phyloP scores from a whole-genome alignment of 2,888 invertebrate genomes.

The Trissoscelio sp. region DNA sequence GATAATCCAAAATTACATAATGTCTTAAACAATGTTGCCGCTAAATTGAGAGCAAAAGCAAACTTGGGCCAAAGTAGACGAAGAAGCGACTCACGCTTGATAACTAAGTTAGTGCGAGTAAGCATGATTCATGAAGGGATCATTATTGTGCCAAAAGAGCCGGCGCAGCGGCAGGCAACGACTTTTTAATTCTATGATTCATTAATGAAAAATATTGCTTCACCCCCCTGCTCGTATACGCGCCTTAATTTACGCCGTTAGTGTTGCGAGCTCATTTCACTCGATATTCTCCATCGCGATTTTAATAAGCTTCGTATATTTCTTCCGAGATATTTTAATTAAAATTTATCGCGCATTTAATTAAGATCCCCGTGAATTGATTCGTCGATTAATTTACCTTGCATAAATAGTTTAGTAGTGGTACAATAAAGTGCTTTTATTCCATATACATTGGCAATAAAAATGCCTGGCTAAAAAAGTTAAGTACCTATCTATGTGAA shows the following conservation, averaged over 20 bases:
- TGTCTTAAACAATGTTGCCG: conserved; percentile 53
- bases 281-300: conserved; percentile 31
- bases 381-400: conserved; percentile 31
- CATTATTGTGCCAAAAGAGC: conserved; percentile 61
- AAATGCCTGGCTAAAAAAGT: too few species aligned
- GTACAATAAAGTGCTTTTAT: neutral
- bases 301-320: conserved; percentile 52
- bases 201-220: conserved; percentile 60
- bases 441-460: too few species aligned
- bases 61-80: conserved; percentile 54
- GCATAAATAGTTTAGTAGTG: conserved; percentile 11
- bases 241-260: conserved; percentile 48
- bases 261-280: conserved; percentile 40
- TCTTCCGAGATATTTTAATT: conserved; percentile 52
- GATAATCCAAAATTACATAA: conserved; percentile 62
- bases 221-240: too few species aligned
- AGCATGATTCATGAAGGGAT: conserved; percentile 68
- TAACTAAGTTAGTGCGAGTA: conserved; percentile 64
- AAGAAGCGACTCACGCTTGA: conserved; percentile 54
- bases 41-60: conserved; percentile 61
- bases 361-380: conserved; percentile 45
- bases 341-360: conserved; percentile 46
- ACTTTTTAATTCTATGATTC: conserved; percentile 65
- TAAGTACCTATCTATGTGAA: too few species aligned
- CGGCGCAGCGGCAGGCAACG: conserved; percentile 30